Base-by-base conservation (phyloP, 2,113 vertebrate genomes). In the Pteronura brasiliensis region DNA sequence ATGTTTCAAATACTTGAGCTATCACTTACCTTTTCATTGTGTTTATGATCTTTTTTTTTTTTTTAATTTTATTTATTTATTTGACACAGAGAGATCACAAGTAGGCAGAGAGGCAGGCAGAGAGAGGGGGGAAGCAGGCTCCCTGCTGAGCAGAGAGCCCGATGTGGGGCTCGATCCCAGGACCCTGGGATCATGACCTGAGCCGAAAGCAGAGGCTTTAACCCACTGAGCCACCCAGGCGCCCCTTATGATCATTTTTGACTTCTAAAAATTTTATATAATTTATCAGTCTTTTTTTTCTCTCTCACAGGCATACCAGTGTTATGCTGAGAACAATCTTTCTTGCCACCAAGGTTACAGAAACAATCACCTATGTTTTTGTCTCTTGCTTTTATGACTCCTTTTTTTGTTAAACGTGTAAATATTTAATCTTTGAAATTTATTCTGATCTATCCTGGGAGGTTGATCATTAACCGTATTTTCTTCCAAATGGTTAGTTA, bases 351-450 rank as follows among this genome's bases (percentile, higher is more conserved):
- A 81, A 92, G 87, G 72, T 97, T 89, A 95, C 18, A 90, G 29
- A 83, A 96, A 95, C 47, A 95, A 88, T 79, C 15, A 29, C 77
- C 47, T 52, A 6, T 76, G 92, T 87, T 95, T 85, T 42, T 25
- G 82, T 81, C 93, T 69, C 74, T 65, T 85, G 49, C 34, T 84
- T 83, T 95, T 89, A 95, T 90, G 77, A n/a, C 44, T 82, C 77
- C 44, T 59, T 87, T 67, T 63, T 92, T 77, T 44, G 71, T 42
- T 4, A 95, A 90, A 90, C 55, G 34, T 69, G 87, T 97, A 92
- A 98, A 96, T 97, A 95, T 97, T 98, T 98, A 97, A 97, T 96
- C 97, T 96, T 84, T 52, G 90, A 83, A 93, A 97, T 95, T 55
- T 90, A 95, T 95, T 96, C 94, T 83, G 74, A 52, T 95, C 90